A percentile compares a stretch with the other conserved stretches of the same genome.
Conservation (phyloP, 92 coral and sea anemone genomes). For the Epizoanthus stellaris region DNA sequence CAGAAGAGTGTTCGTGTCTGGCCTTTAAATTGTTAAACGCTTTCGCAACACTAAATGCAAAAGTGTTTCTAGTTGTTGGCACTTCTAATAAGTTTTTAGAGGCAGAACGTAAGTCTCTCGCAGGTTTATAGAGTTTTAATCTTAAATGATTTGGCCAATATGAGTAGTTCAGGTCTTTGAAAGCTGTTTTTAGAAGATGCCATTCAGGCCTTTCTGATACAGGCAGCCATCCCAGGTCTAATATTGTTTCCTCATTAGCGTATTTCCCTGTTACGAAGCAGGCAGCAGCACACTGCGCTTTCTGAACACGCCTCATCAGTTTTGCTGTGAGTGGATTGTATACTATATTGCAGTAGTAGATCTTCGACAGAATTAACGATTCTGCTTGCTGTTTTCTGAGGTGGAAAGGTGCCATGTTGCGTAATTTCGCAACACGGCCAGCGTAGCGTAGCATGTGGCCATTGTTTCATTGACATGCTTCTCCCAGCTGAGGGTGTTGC, state of each 20-base stretch:
- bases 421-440: neutral
- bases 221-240: constrained; percentile 23
- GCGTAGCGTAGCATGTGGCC: neutral
- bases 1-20: too few relatives aligned
- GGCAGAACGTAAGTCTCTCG: too few relatives aligned
- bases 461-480: neutral
- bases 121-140: too few relatives aligned
- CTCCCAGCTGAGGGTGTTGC: constrained; percentile 2
- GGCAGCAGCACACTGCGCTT: constrained; percentile 30
- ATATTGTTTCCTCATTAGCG: neutral
- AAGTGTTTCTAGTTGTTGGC: too few relatives aligned
- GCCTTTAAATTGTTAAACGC: too few relatives aligned
- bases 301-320: constrained; percentile 37
- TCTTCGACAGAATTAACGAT: neutral
- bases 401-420: neutral
- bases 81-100: too few relatives aligned
- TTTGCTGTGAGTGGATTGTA: constrained; percentile 17
- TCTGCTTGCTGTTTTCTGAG: constrained; percentile 4
- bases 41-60: too few relatives aligned
- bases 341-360: too few relatives aligned
- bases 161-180: too few relatives aligned
- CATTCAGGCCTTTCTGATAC: constrained; percentile 11
- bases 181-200: constrained; percentile 28
- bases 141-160: too few relatives aligned
- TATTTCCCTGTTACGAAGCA: constrained; percentile 25